These are phyloP conservation scores for Neosilurus hyrtlii DNA, from an alignment of 2,797 vertebrate species.

Conservation along the genomic window DNA sequence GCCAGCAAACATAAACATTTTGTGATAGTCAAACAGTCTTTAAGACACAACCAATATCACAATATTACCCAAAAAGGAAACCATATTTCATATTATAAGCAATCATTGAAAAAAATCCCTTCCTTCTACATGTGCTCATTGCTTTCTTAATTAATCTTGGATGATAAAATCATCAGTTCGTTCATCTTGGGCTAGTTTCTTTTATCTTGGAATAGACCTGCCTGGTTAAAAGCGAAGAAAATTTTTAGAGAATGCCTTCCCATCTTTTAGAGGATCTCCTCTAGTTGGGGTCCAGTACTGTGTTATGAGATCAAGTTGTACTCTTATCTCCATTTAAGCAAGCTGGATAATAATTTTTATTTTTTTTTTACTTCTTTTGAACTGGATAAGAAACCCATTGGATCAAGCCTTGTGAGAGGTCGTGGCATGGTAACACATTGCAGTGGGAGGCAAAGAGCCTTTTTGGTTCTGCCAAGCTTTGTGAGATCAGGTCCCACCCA, in stretches of 20 bases:
- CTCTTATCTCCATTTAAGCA: neutral
- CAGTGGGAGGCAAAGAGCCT: conserved; percentile 28
- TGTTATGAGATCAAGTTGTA: neutral
- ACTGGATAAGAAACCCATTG: conserved; percentile 30
- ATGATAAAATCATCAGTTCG: neutral
- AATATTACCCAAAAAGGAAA: neutral
- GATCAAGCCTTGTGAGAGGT: conserved; percentile 33
- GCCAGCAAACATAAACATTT: neutral
- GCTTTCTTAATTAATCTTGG: neutral
- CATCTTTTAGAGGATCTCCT: neutral
- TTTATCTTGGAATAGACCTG: neutral
- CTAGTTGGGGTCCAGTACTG: neutral
- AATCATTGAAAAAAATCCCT: too few relatives aligned
- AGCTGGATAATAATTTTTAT: conserved; percentile 21
- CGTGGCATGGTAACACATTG: conserved; percentile 39
- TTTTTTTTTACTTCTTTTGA: conserved; percentile 20
- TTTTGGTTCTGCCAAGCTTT: conserved; percentile 52
- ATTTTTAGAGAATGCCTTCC: neutral
- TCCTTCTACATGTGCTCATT: neutral
- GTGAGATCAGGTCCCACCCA: conserved; percentile 58
- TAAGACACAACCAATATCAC: neutral
- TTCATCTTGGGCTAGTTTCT: neutral
- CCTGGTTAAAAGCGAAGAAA: neutral
- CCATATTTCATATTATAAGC: too few relatives aligned
- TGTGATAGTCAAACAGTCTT: neutral